Evolutionary conservation across 2,797 vertebrate genomes (phyloP).

Genomic region (Rhinichthys osculus): DNA sequence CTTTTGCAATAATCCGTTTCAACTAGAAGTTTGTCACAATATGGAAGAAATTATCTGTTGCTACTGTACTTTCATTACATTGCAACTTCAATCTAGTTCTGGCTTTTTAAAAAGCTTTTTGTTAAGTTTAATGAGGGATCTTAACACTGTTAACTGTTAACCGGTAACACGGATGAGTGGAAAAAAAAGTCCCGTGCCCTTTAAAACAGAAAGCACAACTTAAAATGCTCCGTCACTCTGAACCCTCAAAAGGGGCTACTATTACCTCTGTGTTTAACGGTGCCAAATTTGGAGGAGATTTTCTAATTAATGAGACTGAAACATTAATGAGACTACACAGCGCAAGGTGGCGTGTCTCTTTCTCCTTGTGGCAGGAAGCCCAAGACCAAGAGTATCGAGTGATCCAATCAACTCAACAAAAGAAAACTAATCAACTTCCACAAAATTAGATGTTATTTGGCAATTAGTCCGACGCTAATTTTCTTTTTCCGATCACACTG

Average conservation of each 20-base stretch:
- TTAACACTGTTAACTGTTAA: not conserved
- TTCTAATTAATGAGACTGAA: constrained; percentile 71
- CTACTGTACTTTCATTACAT: not conserved
- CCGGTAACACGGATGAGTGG: not conserved
- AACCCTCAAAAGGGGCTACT: constrained; percentile 58
- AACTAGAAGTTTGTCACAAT: not conserved
- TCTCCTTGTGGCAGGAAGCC: constrained; percentile 61
- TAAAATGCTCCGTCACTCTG: constrained; percentile 43
- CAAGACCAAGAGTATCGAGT: constrained; percentile 65
- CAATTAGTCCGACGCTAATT: constrained; percentile 59
- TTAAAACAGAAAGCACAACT: constrained; percentile 19
- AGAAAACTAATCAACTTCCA: constrained; percentile 72
- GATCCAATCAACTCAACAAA: constrained; percentile 68
- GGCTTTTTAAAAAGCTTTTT: not conserved
- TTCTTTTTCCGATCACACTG: constrained; percentile 55
- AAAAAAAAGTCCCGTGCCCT: not conserved
- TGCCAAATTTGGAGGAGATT: constrained; percentile 67
- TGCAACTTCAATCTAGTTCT: not conserved
- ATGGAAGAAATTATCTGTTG: not conserved
- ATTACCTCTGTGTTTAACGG: constrained; percentile 68
- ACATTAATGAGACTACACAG: constrained; percentile 71
- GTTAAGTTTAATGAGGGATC: not conserved
- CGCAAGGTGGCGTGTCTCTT: constrained; percentile 67
- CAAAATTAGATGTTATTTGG: constrained; percentile 58
- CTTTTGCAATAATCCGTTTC: not conserved